These are phyloP conservation scores for Dermatemys mawii DNA, from an alignment of 2,113 vertebrate genomes.

Conservation along the genomic window DNA sequence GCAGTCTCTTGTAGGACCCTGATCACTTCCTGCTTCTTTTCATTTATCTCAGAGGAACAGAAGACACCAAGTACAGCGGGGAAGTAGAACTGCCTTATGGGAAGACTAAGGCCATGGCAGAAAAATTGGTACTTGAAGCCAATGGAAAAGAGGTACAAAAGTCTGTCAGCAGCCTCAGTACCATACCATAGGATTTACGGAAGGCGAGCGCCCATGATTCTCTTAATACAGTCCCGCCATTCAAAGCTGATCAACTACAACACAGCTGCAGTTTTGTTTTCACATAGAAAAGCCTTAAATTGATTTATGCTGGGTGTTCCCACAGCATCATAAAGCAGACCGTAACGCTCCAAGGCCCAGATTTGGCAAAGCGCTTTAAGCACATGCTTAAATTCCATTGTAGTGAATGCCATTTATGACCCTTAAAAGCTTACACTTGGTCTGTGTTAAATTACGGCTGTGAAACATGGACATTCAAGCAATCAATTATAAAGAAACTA, in stretches of 20 bases:
- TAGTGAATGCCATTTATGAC: background rate
- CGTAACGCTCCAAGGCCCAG: background rate
- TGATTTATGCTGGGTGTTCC: background rate
- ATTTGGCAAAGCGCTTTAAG: background rate
- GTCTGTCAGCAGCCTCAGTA: background rate
- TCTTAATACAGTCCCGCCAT: background rate
- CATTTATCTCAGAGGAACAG: slow-evolving; percentile 41
- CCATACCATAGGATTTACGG: background rate
- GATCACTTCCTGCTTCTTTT: background rate
- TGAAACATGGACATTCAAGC: background rate
- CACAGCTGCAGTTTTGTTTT: background rate
- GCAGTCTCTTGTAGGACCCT: background rate
- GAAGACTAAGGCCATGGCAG: slow-evolving; percentile 54
- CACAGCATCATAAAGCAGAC: background rate
- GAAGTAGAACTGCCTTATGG: slow-evolving; percentile 56
- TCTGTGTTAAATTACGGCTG: background rate
- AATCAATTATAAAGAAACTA: background rate
- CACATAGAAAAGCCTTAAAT: background rate
- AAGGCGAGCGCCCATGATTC: background rate
- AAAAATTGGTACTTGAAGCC: slow-evolving; percentile 47
- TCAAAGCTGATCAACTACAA: background rate
- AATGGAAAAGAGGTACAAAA: slow-evolving; percentile 27
- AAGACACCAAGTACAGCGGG: slow-evolving; percentile 36
- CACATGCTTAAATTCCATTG: background rate
- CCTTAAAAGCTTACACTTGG: background rate